Percentiles rank a stretch among this genome's conserved stretches.
phyloP scores from a whole-genome alignment of 2,113 vertebrate genomes.

The Halcyon senegalensis region DNA sequence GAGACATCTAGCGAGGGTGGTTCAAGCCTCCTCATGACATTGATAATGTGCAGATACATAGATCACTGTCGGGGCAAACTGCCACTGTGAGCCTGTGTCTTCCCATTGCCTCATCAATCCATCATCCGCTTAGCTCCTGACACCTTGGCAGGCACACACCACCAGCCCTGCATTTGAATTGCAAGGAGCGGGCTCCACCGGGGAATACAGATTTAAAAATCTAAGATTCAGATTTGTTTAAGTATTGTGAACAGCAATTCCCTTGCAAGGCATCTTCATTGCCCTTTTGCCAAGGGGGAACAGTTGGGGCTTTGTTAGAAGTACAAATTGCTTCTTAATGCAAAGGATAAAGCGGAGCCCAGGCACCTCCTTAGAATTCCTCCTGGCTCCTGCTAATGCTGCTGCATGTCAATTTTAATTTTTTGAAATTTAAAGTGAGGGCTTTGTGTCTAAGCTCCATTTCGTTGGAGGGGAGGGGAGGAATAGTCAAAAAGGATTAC shows the following conservation, averaged over 20 bases:
- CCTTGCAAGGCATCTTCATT: slow-evolving; percentile 75
- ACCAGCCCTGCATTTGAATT: slow-evolving; percentile 75
- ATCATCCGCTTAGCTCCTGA: slow-evolving; percentile 79
- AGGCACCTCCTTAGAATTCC: slow-evolving; percentile 80
- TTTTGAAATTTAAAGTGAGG: slow-evolving; percentile 83
- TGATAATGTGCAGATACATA: slow-evolving; percentile 68
- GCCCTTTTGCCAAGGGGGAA: slow-evolving; percentile 79
- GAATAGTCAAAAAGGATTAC: slow-evolving; percentile 83
- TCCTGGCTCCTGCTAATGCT: slow-evolving; percentile 71
- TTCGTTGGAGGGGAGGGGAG: slow-evolving; percentile 74
- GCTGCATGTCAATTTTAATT: slow-evolving; percentile 86
- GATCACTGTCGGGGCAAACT: slow-evolving; percentile 67
- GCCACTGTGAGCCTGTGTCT: slow-evolving; percentile 60
- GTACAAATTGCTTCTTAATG: slow-evolving; percentile 86
- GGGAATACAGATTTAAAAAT: slow-evolving; percentile 83
- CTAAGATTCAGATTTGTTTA: slow-evolving; percentile 82
- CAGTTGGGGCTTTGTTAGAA: slow-evolving; percentile 76
- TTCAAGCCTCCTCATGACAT: slow-evolving; percentile 62
- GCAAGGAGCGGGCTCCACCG: slow-evolving; percentile 51
- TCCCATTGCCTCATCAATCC: slow-evolving; percentile 80
- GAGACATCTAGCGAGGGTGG: slow-evolving; percentile 64
- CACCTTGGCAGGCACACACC: slow-evolving; percentile 77
- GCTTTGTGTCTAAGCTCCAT: slow-evolving; percentile 82
- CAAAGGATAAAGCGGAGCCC: slow-evolving; percentile 76
- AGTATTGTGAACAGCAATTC: slow-evolving; percentile 80